Evolutionary conservation across 2,888 invertebrate genomes (phyloP).

Genomic region (Peribatodes rhomboidaria): DNA sequence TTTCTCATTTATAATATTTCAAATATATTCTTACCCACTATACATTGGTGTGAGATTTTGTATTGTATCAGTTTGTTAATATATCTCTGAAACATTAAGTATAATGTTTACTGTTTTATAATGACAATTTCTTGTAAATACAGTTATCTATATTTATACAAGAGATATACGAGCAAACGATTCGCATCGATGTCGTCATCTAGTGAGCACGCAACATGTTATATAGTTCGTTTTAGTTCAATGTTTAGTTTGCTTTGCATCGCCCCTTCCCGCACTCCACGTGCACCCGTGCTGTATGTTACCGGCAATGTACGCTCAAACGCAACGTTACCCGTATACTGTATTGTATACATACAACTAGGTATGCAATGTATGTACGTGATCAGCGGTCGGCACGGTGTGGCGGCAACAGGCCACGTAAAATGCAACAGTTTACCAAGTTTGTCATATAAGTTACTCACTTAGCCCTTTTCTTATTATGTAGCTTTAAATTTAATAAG

Average conservation of each 20-base stretch:
- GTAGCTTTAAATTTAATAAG: conserved; percentile 2
- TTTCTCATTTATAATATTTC: background rate
- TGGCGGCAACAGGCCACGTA: conserved; percentile 26
- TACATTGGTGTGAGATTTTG: conserved; percentile 35
- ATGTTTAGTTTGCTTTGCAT: conserved; percentile 75
- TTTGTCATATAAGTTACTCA: conserved; percentile 7
- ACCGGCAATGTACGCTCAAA: conserved; percentile 38
- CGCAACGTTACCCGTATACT: conserved; percentile 19
- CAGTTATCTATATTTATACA: background rate
- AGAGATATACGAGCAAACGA: conserved; percentile 37
- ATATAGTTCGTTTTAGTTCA: conserved; percentile 40
- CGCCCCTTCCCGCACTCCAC: conserved; percentile 61
- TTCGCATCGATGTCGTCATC: conserved; percentile 40
- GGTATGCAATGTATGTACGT: too few relatives aligned
- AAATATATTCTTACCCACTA: conserved; percentile 17
- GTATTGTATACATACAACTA: background rate
- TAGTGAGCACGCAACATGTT: conserved; percentile 51
- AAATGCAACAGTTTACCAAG: background rate
- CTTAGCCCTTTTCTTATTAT: background rate
- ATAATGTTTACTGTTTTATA: background rate
- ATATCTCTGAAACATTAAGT: conserved; percentile 20
- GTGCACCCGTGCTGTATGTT: conserved; percentile 61
- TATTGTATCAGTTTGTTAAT: conserved; percentile 17
- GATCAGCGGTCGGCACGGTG: conserved; percentile 22
- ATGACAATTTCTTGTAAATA: background rate